Conservation (phyloP, 2,888 invertebrate species). For the Drosophila imparisetae region DNA sequence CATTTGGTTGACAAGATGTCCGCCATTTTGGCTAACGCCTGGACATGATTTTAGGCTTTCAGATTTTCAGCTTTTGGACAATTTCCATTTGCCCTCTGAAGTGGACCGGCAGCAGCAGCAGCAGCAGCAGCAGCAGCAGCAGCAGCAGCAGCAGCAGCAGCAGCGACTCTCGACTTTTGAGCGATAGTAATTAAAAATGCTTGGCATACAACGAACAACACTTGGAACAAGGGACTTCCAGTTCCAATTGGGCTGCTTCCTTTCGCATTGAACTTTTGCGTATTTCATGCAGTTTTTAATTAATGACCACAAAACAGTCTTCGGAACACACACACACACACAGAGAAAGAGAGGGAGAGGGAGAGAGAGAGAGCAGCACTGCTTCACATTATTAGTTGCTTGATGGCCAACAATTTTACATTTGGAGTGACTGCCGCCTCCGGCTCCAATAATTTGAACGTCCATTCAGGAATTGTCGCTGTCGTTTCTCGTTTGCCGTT, state of each 20-base stretch:
- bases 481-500: constrained; percentile 11
- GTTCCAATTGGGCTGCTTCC: constrained; percentile 5
- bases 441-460: constrained; percentile 11
- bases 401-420: constrained; percentile 34
- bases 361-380: neutral
- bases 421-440: constrained; percentile 23
- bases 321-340: neutral
- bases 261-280: constrained; percentile 46
- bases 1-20: constrained; percentile 52
- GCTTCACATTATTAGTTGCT: constrained; percentile 17
- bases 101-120: constrained; percentile 2
- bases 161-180: constrained; percentile 11
- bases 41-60: constrained; percentile 22
- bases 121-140: neutral
- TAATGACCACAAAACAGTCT: constrained; percentile 51
- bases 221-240: constrained; percentile 7
- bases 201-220: constrained; percentile 25
- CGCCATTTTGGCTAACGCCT: constrained; percentile 70
- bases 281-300: constrained; percentile 61
- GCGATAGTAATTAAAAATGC: constrained; percentile 46
- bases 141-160: neutral
- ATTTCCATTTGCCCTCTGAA: constrained; percentile 18
- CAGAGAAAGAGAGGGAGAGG: neutral
- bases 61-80: constrained; percentile 5
- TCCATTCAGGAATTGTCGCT: constrained; percentile 39